Evolutionary conservation across 2,888 invertebrate genomes (phyloP).

Genomic region (Habroteleia sp.): DNA sequence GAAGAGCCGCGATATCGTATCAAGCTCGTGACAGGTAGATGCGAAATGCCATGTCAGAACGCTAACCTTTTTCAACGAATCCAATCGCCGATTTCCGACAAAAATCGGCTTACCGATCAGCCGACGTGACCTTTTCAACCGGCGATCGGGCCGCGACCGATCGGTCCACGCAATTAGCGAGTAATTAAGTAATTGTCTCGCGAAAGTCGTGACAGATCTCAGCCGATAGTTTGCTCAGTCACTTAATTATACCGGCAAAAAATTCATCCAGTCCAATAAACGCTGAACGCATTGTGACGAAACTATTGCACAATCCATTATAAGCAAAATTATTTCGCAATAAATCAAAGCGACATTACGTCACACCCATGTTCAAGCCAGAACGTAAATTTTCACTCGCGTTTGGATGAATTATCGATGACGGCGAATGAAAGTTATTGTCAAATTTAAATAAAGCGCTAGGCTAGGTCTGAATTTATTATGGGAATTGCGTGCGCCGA

Average conservation of each 20-base stretch:
- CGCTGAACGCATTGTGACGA: constrained; percentile 12
- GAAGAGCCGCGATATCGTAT: constrained; percentile 39
- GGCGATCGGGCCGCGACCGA: background rate
- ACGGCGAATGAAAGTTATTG: constrained; percentile 26
- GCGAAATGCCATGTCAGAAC: constrained; percentile 41
- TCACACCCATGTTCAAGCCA: constrained; percentile 9
- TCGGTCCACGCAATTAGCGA: constrained; percentile 10
- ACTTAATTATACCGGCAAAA: constrained; percentile 15
- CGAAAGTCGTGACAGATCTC: constrained; percentile 6
- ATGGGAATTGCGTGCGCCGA: background rate
- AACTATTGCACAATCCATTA: constrained; percentile 19
- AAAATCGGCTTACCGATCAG: constrained; percentile 35
- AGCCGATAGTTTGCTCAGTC: no score
- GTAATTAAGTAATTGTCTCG: constrained; percentile 25
- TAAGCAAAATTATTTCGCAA: constrained; percentile 36
- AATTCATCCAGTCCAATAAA: constrained; percentile 4
- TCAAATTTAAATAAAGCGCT: constrained; percentile 32
- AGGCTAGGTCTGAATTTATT: constrained; percentile 15
- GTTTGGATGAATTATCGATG: constrained; percentile 23
- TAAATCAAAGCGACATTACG: constrained; percentile 36
- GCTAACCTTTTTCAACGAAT: constrained; percentile 51
- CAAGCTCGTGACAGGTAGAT: constrained; percentile 40
- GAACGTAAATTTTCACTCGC: constrained; percentile 22
- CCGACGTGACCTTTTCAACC: constrained; percentile 1
- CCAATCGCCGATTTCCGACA: constrained; percentile 23